These are phyloP conservation scores for Salminus brasiliensis DNA, from an alignment of 2,113 vertebrate genomes.

Conservation along the genomic window DNA sequence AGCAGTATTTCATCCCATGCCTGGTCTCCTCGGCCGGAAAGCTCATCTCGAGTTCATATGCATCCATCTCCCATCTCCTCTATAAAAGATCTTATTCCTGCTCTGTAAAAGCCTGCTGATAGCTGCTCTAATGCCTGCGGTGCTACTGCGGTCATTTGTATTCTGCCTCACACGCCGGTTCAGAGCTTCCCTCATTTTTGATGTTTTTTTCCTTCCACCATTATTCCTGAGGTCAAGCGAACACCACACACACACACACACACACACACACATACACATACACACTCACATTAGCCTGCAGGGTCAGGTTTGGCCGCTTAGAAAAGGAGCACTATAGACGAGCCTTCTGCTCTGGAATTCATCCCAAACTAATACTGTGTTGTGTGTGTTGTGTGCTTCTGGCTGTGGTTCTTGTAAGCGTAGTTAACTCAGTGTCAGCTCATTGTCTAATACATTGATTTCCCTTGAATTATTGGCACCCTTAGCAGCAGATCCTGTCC, in stretches of 20 bases:
- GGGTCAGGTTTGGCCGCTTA: not conserved
- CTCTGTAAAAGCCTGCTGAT: conserved; percentile 4
- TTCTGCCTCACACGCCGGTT: conserved; percentile 1
- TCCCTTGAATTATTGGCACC: not conserved
- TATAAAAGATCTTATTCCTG: not conserved
- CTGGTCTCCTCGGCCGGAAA: not conserved
- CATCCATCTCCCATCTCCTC: not conserved
- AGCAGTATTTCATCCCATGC: conserved; percentile 1
- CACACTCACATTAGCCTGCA: conserved; percentile 20
- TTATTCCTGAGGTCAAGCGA: conserved; percentile 32
- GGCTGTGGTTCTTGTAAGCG: not conserved
- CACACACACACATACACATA: conserved; percentile 9
- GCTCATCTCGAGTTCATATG: not conserved
- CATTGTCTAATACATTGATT: not conserved
- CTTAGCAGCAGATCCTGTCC: no score
- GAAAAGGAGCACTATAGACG: not conserved
- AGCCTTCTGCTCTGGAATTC: conserved; percentile 3
- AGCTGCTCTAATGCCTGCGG: not conserved
- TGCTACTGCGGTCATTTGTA: not conserved
- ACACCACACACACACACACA: conserved; percentile 6
- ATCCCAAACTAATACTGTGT: not conserved
- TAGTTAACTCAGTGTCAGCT: not conserved
- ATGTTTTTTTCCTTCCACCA: not conserved
- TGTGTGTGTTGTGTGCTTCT: not conserved
- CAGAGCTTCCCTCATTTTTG: conserved; percentile 25